Evolutionary conservation across 2,888 invertebrate species (phyloP).

Genomic region (Disparrhopalites patrizii): DNA sequence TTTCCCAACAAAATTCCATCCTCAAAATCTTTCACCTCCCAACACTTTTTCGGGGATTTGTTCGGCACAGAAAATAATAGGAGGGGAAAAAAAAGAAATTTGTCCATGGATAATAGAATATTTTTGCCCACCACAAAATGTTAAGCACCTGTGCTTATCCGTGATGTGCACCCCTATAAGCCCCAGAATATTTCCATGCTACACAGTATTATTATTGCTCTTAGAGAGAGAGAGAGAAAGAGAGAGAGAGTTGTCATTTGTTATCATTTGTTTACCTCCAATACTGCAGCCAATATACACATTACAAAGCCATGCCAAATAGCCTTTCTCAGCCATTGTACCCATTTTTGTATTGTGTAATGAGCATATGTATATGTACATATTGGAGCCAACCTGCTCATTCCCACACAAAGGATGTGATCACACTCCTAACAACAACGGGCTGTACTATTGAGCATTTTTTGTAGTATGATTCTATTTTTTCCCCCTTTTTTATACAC

Average conservation of each 20-base stretch:
- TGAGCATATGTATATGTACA: too few species aligned
- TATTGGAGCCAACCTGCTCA: too few species aligned
- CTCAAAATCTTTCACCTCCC: not conserved
- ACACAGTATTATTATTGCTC: too few species aligned
- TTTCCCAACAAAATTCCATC: conserved; percentile 4
- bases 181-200: not conserved
- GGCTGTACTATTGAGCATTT: too few species aligned
- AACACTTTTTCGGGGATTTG: too few species aligned
- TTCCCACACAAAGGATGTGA: too few species aligned
- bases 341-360: not conserved
- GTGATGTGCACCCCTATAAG: not conserved
- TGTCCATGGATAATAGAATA: not conserved
- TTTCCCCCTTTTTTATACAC: too few species aligned
- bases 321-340: not conserved
- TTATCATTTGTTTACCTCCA: too few species aligned
- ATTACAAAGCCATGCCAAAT: not conserved
- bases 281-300: not conserved
- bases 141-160: conserved; percentile 4
- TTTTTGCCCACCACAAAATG: conserved; percentile 1
- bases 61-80: too few species aligned
- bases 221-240: too few species aligned
- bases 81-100: conserved; percentile 1
- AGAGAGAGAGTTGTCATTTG: conserved; percentile 5
- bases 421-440: too few species aligned
- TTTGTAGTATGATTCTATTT: too few species aligned